Base-by-base conservation (phyloP, 1,140 invertebrate species). In the Saxidomus purpurata region DNA sequence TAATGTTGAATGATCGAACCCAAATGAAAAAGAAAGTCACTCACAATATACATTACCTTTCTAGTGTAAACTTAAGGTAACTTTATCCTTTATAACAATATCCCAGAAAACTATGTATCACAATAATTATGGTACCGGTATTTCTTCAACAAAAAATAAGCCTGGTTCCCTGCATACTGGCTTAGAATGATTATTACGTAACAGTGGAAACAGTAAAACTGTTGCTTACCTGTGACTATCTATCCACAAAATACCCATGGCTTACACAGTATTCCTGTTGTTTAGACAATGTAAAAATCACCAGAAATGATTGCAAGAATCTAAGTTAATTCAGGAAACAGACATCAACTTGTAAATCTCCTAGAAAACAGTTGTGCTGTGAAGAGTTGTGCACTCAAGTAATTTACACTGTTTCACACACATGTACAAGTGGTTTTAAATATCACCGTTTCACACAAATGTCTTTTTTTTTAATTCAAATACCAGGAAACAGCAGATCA, bases 301-400 rank as follows among this genome's bases (percentile, higher is more conserved):
- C 8, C 67, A 31, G 67, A 13, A 71, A 71, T 71, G 1, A 40
- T 36, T 71, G 15, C 67, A 71, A 17, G 34, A 71, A 40, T 71
- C 67, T 38, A 71, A 71, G 25, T 67, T 22, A 67, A 71, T 38
- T 71, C 67, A 71, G 13, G 34, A 38, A 71, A 38, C 67, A 71
- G 67, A 71, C 67, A 71, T 71, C 67, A 71, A 38, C 8, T 22
- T 71, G 8, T 19, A 71, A 38, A 9, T 63, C 59, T 63, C n/a
- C 25, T 22, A 28, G 34, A 71, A 38, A 17, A 28, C 61, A 67
- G 17, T 61, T 61, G 55, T 61, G 8, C 25, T 61, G 55, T 6
- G 22, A 22, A 47, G 17, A 8, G 55, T 6, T 11, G 17, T 61
- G 55, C 55, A 13, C 22, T 61, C 17, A 19, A 25, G n/a, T 61